Conservation (phyloP, 2,888 invertebrate genomes). For the Limnephilus marmoratus region DNA sequence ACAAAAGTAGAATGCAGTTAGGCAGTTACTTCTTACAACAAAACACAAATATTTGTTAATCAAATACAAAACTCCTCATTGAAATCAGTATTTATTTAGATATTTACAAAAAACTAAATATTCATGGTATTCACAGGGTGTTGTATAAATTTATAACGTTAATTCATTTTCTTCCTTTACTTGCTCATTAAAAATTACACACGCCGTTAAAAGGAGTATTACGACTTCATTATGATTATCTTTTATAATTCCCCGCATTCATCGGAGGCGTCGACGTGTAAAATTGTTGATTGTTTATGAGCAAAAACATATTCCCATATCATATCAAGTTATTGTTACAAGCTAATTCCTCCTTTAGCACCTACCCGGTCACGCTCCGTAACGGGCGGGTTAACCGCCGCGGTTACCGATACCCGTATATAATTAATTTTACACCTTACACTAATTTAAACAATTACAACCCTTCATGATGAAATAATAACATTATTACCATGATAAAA, state of each 20-base stretch:
- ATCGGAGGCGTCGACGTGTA: slow-evolving; percentile 44
- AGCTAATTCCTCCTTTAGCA: neutral
- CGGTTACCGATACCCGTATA: neutral
- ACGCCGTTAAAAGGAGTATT: neutral
- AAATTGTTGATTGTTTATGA: slow-evolving; percentile 53
- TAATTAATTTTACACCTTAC: neutral
- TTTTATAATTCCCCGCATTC: neutral
- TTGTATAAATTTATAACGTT: neutral
- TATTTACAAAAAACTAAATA: neutral
- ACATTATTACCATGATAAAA: neutral
- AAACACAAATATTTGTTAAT: neutral
- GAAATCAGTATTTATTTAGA: neutral
- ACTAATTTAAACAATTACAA: slow-evolving; percentile 12
- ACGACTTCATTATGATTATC: neutral
- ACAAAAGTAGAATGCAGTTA: too few relatives aligned
- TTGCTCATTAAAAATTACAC: neutral
- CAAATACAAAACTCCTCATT: neutral
- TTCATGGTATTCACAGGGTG: neutral
- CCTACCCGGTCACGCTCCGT: slow-evolving; percentile 17
- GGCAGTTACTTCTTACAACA: neutral
- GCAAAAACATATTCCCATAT: slow-evolving; percentile 44
- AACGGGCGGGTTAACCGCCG: neutral
- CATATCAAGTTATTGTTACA: slow-evolving; percentile 24
- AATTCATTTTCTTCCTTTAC: neutral
- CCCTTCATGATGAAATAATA: slow-evolving; percentile 5